These are phyloP conservation scores for Hesperophylax magnus DNA, from an alignment of 1,140 invertebrate genomes.

Conservation along the genomic window DNA sequence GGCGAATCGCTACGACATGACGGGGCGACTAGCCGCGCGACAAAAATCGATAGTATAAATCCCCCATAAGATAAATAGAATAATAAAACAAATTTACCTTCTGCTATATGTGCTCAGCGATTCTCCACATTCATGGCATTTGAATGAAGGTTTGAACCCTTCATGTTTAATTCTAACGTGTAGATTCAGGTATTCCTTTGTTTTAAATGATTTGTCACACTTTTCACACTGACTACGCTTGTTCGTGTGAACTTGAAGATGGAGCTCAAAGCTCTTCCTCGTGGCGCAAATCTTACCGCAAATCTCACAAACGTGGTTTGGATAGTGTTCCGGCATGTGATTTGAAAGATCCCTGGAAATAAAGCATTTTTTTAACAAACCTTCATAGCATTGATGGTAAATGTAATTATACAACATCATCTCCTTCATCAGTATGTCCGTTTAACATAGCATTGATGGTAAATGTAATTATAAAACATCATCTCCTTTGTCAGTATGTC, in stretches of 20 bases:
- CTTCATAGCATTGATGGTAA: too few species aligned
- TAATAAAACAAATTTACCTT: conserved; percentile 42
- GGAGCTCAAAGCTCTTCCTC: conserved; percentile 50
- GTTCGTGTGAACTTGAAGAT: conserved; percentile 49
- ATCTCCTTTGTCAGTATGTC: too few species aligned
- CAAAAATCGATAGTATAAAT: too few species aligned
- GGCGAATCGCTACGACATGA: too few species aligned
- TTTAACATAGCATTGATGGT: too few species aligned
- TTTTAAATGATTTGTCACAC: conserved; percentile 55
- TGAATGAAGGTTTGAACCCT: conserved; percentile 52
- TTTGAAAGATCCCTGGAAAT: conserved; percentile 48
- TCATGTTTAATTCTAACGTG: conserved; percentile 52
- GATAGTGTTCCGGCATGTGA: conserved; percentile 56
- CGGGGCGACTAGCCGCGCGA: too few species aligned
- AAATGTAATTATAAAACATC: too few species aligned
- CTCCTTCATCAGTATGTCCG: too few species aligned
- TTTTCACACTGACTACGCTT: conserved; percentile 42
- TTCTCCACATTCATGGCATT: conserved; percentile 51
- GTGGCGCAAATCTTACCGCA: conserved; percentile 57
- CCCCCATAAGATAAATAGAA: too few species aligned
- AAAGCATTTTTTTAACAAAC: too few species aligned
- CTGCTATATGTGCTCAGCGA: conserved; percentile 50
- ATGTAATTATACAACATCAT: neutral
- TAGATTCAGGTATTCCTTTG: conserved; percentile 49
- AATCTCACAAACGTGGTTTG: conserved; percentile 56